Conservation (phyloP, 2,113 vertebrate genomes). For the Forbesichthys agassizii region DNA sequence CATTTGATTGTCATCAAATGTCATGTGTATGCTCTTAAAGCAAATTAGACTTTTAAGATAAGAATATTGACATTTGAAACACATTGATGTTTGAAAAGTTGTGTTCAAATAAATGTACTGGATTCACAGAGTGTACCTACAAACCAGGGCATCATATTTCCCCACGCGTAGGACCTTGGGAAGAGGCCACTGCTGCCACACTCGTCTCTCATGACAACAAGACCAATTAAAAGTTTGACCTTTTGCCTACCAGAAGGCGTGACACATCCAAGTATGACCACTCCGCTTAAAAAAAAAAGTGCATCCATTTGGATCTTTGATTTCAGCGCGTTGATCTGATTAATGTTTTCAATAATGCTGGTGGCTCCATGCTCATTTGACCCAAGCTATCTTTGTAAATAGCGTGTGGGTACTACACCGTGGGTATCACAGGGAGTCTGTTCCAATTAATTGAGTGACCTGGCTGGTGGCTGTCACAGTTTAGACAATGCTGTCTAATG, state of each 20-base stretch:
- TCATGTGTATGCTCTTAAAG: background rate
- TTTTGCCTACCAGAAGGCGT: background rate
- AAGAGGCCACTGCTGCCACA: no score
- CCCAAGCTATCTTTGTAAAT: constrained; percentile 16
- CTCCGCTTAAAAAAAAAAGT: background rate
- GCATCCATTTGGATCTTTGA: background rate
- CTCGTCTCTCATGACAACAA: background rate
- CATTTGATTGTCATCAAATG: background rate
- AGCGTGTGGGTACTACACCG: background rate
- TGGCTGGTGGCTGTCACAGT: constrained; percentile 14
- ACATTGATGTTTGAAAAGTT: no score
- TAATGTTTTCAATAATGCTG: constrained; percentile 9
- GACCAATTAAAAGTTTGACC: background rate
- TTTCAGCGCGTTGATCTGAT: constrained; percentile 21
- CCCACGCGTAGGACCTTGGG: no score
- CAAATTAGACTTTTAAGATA: background rate
- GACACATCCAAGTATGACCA: background rate
- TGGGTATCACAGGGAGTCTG: background rate
- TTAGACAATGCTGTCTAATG: constrained; percentile 2
- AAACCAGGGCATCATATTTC: background rate
- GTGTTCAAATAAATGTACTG: no score
- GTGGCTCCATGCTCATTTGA: constrained; percentile 8
- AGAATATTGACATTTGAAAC: background rate
- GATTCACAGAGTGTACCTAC: no score
- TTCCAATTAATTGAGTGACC: constrained; percentile 33